Conservation (phyloP, 2,797 vertebrate species). For the Bryconaethiops microstoma region DNA sequence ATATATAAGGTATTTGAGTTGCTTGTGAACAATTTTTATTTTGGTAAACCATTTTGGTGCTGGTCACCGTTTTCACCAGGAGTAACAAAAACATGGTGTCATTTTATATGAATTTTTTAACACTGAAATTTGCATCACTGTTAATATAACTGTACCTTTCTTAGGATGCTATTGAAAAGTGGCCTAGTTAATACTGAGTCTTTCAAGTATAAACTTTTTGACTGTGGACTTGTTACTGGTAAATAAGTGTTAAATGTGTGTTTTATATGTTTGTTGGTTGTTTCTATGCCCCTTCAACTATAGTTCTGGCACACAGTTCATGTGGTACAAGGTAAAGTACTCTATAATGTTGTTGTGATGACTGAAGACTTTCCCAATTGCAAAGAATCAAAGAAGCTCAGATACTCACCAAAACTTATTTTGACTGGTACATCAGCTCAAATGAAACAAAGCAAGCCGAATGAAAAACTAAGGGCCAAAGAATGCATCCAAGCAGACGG, state of each 20-base stretch:
- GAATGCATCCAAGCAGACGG: neutral
- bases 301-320: neutral
- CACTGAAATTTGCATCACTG: too few relatives aligned
- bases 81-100: too few relatives aligned
- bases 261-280: neutral
- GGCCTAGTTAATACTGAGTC: too few relatives aligned
- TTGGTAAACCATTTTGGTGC: too few relatives aligned
- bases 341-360: neutral
- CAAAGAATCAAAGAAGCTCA: neutral
- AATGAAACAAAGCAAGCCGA: constrained; percentile 19
- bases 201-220: too few relatives aligned
- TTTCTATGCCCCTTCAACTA: neutral
- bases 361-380: neutral
- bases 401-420: neutral
- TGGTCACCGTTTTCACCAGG: too few relatives aligned
- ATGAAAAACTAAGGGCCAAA: neutral
- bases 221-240: neutral
- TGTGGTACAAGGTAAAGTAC: neutral
- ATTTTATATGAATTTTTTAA: too few relatives aligned
- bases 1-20: too few relatives aligned
- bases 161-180: too few relatives aligned
- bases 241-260: neutral
- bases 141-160: too few relatives aligned
- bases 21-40: too few relatives aligned
- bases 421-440: neutral